Conservation (phyloP, 2,113 vertebrate species). For the Peucedramus taeniatus region DNA sequence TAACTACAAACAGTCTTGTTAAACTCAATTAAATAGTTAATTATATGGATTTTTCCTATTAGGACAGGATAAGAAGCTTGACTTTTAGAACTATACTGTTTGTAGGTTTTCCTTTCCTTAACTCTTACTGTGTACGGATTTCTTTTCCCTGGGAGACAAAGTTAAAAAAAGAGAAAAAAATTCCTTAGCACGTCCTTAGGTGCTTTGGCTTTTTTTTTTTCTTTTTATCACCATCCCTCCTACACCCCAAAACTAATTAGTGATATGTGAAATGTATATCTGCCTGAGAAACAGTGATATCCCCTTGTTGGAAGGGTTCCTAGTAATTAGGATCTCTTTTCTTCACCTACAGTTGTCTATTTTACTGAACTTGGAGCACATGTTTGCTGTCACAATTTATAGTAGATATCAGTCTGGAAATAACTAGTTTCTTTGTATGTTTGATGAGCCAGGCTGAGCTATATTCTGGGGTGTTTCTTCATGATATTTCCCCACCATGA, state of each 20-base stretch:
- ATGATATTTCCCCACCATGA: background rate
- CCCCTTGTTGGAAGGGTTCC: background rate
- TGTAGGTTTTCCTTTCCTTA: background rate
- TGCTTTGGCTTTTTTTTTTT: background rate
- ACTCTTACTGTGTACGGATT: background rate
- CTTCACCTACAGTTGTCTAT: background rate
- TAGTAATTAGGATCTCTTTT: background rate
- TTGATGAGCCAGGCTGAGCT: background rate
- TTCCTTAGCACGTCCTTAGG: background rate
- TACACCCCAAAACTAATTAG: background rate
- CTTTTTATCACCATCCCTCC: background rate
- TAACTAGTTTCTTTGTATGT: background rate
- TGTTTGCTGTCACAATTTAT: background rate
- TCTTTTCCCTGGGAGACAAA: background rate
- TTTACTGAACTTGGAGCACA: background rate
- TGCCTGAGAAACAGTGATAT: background rate
- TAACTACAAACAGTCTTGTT: constrained; percentile 66
- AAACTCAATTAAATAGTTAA: constrained; percentile 66
- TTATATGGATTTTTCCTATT: constrained; percentile 54
- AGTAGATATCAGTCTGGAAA: background rate
- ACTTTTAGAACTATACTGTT: constrained; percentile 10
- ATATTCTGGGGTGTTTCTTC: background rate
- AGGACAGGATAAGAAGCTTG: constrained; percentile 21
- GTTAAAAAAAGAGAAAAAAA: background rate
- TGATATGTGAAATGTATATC: background rate